Base-by-base conservation (phyloP, 1,140 invertebrate genomes). In the Parapsyche elsis region DNA sequence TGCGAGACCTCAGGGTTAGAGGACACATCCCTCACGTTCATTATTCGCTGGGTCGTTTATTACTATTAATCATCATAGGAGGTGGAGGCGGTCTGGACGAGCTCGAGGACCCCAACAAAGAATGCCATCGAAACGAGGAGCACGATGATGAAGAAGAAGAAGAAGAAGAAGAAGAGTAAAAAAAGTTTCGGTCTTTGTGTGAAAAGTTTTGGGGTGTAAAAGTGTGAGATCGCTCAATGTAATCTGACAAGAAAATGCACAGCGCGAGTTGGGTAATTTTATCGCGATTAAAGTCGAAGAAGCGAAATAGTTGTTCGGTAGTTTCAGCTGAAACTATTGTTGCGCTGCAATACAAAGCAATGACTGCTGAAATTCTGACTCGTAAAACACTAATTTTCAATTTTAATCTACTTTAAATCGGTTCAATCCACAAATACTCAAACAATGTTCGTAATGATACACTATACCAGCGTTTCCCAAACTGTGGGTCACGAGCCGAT, bases 41-140 rank as follows among this genome's bases (percentile, higher is more conserved):
- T 75, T 75, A 75, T 75, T 49, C 71, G 38, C 38, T 14, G 45
- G 38, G 9, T 75, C 46, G 71, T 21, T 53, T 75, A 75, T 75
- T 77, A 57, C 75, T 64, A 77, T 77, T 77, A 77, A 77, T 77
- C 75, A 77, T 77, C 19, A 64, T 67, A 45, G 57, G 16, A n/a
- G 23, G 45, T 23, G 26, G 24, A 24, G 14, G 23, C 26, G n/a
- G 14, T 61, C 21, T 30, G 24, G 9, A 26, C 24, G 64, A 61
- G 21, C 59, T 26, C 64, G 9, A 24, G 23, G 24, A 24, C 9
- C 9, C 9, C 19, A 21, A 61, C 59, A 23, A 61, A 45, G 38
- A 59, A 10, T 59, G 24, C 19, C n/a, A 46, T 45, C 30, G 5
- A 44, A n/a, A 10, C n/a, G 74, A n/a, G 16, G n/a, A 76, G 38